phyloP scores from a whole-genome alignment of 2,888 invertebrate genomes.

The Lissonota sp. region DNA sequence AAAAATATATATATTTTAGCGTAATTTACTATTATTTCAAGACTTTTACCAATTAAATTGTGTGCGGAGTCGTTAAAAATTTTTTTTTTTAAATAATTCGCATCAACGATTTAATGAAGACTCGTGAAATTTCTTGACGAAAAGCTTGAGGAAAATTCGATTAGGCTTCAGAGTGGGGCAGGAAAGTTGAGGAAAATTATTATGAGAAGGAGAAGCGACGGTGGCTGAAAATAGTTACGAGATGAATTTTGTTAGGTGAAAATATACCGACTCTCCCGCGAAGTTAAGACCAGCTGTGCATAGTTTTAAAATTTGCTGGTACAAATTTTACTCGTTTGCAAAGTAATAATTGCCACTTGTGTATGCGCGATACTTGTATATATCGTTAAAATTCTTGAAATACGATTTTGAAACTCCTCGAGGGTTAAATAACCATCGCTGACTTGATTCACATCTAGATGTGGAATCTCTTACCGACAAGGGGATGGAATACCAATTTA shows the following conservation, averaged over 20 bases:
- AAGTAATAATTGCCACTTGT: neutral
- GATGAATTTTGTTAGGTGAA: constrained; percentile 24
- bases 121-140: neutral
- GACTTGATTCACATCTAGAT: too few species aligned
- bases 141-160: neutral
- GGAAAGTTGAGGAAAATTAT: constrained; percentile 1
- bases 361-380: constrained; percentile 8
- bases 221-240: constrained; percentile 2
- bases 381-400: constrained; percentile 26
- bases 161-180: neutral
- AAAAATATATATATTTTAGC: too few species aligned
- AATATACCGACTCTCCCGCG: neutral
- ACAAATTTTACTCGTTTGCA: neutral
- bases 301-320: neutral
- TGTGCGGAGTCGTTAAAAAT: too few species aligned
- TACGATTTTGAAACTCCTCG: constrained; percentile 32
- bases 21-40: too few species aligned
- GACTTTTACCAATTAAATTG: too few species aligned
- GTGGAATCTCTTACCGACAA: too few species aligned
- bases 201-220: neutral
- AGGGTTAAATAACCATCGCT: constrained; percentile 35
- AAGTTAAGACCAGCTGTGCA: neutral
- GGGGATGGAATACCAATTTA: too few species aligned
- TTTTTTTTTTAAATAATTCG: too few species aligned
- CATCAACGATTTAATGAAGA: neutral